Evolutionary conservation across 1,140 invertebrate species (phyloP).

Genomic region (Micrasema minimum): DNA sequence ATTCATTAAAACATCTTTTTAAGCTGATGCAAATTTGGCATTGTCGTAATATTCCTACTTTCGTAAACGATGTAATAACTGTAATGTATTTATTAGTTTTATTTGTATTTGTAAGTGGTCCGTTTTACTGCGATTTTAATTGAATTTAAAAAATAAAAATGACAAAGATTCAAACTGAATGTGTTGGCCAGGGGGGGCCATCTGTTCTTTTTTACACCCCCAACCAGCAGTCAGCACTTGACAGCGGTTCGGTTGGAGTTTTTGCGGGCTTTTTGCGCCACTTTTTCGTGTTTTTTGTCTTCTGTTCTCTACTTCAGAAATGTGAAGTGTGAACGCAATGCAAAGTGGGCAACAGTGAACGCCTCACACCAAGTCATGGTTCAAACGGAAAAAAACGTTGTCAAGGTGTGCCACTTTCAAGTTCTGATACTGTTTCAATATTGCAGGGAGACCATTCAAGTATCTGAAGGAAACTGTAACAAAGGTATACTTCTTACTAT

Average conservation of each 20-base stretch:
- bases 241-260: neutral
- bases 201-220: slow-evolving; percentile 16
- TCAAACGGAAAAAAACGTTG: slow-evolving; percentile 23
- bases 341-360: slow-evolving; percentile 14
- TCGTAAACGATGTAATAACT: no score
- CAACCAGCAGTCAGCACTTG: slow-evolving; percentile 6
- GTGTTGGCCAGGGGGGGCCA: neutral
- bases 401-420: slow-evolving; percentile 35
- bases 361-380: neutral
- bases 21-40: no score
- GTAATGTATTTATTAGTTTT: no score
- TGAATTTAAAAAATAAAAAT: no score
- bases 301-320: slow-evolving; percentile 7
- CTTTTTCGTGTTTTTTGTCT: slow-evolving; percentile 7
- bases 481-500: neutral
- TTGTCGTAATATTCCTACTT: no score
- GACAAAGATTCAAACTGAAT: no score
- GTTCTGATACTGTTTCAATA: slow-evolving; percentile 16
- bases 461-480: neutral
- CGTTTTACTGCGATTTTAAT: no score
- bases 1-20: no score
- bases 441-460: neutral
- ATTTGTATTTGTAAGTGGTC: no score
- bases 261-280: neutral
- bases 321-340: slow-evolving; percentile 25